Conservation (phyloP, 2,888 invertebrate genomes). For the Lasioglossum calceatum region DNA sequence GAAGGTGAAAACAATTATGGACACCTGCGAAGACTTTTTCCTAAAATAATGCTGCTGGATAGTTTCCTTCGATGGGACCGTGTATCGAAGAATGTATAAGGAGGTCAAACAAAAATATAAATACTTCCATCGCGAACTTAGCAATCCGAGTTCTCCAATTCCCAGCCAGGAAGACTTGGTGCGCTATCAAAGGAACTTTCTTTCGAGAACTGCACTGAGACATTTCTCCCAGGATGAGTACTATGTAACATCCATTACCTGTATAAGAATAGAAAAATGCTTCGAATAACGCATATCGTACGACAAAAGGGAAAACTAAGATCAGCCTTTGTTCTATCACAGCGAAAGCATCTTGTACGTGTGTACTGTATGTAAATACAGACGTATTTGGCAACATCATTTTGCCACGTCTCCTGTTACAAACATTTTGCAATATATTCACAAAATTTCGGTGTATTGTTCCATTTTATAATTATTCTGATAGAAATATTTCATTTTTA, state of each 20-base stretch:
- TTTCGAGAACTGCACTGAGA: neutral
- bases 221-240: neutral
- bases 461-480: neutral
- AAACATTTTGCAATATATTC: neutral
- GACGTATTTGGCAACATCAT: neutral
- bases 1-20: neutral
- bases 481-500: neutral
- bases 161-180: neutral
- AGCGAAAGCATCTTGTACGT: neutral
- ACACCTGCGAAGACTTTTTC: neutral
- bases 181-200: constrained; percentile 8
- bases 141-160: neutral
- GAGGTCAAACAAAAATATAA: neutral
- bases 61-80: neutral
- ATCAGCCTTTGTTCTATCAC: constrained; percentile 3
- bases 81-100: neutral
- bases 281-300: neutral
- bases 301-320: neutral
- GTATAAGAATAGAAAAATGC: neutral
- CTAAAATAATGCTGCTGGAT: neutral
- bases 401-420: neutral
- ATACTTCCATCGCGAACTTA: neutral
- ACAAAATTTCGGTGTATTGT: neutral
- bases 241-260: neutral
- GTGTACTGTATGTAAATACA: neutral